A percentile compares a stretch with the other conserved stretches of the same genome.
phyloP scores from a whole-genome alignment of 2,797 vertebrate genomes.

The Avahi laniger region DNA sequence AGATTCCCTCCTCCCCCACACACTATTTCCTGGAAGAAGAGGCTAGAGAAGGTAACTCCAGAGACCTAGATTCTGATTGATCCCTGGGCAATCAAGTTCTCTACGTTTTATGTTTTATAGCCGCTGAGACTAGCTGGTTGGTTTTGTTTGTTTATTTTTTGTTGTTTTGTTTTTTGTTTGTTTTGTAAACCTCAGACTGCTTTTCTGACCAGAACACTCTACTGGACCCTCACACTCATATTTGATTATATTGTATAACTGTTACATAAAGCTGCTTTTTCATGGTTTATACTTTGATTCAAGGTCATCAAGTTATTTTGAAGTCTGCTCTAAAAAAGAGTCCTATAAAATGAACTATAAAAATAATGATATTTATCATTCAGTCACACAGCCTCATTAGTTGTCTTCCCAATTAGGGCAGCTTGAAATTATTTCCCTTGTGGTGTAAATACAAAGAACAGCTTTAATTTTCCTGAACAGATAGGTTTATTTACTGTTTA shows the following conservation, averaged over 20 bases:
- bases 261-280: background rate
- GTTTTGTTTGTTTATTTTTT: background rate
- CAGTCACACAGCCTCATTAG: background rate
- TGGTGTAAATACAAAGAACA: background rate
- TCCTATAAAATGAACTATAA: background rate
- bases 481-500: background rate
- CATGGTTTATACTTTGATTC: background rate
- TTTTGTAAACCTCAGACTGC: background rate
- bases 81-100: background rate
- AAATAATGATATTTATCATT: background rate
- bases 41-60: background rate
- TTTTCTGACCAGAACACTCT: background rate
- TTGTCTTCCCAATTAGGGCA: background rate
- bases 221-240: background rate
- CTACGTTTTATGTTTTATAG: background rate
- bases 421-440: background rate
- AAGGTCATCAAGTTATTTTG: background rate
- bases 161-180: background rate
- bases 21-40: background rate
- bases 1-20: background rate
- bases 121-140: fast-evolving
- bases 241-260: background rate
- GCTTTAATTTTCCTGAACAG: background rate
- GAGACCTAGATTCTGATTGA: background rate
- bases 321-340: background rate